These are phyloP conservation scores for Rattus rattus DNA, from an alignment of 2,113 vertebrate genomes.

Conservation along the genomic window DNA sequence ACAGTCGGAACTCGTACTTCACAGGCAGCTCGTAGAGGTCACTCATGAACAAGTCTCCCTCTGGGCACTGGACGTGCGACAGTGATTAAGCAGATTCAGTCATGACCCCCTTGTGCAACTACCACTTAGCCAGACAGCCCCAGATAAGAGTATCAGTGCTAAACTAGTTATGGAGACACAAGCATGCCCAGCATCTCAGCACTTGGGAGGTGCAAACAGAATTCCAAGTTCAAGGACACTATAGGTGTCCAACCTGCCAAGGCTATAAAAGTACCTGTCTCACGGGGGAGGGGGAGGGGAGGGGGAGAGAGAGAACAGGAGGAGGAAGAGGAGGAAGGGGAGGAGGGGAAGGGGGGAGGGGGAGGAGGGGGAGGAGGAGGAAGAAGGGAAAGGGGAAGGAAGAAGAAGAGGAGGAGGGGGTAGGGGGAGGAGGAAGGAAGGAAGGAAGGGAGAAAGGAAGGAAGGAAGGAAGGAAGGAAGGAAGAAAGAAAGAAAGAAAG, in stretches of 20 bases:
- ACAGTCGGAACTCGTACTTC: background rate
- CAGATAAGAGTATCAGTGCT: background rate
- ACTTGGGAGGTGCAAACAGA: background rate
- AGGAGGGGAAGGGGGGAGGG: too few relatives aligned
- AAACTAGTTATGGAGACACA: background rate
- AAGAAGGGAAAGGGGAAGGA: too few relatives aligned
- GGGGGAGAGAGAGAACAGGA: too few relatives aligned
- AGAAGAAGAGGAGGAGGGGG: too few relatives aligned
- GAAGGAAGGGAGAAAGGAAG: fast-evolving
- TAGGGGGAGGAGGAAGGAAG: too few relatives aligned
- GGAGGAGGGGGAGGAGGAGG: too few relatives aligned
- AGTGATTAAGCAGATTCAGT: background rate
- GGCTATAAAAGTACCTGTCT: background rate
- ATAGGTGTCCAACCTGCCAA: background rate
- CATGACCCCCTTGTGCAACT: background rate
- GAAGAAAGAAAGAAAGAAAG: fast-evolving
- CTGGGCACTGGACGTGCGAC: background rate
- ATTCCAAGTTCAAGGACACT: background rate
- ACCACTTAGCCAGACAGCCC: background rate
- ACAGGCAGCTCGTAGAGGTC: background rate
- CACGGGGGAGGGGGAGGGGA: too few relatives aligned
- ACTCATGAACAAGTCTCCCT: background rate
- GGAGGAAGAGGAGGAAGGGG: too few relatives aligned
- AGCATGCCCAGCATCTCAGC: background rate
- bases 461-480: too few relatives aligned